Conservation (phyloP, 2,888 invertebrate genomes). For the Eupithecia subfuscata region DNA sequence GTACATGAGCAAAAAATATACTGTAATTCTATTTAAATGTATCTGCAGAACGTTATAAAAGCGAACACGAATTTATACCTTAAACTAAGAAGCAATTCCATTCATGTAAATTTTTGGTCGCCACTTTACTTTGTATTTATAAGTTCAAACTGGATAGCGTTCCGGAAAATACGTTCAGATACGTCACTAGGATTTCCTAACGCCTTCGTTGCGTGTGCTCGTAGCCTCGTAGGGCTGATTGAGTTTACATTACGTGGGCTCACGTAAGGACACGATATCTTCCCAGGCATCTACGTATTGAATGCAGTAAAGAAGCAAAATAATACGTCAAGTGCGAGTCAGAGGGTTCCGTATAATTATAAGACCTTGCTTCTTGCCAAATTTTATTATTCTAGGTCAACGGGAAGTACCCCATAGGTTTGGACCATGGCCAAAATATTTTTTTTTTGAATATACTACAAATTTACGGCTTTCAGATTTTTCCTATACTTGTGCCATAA, state of each 20-base stretch:
- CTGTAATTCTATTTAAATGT: not conserved
- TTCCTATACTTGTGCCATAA: too few relatives aligned
- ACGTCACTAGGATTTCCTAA: slow-evolving; percentile 63
- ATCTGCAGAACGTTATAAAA: not conserved
- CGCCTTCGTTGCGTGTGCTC: slow-evolving; percentile 65
- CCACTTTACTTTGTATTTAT: not conserved
- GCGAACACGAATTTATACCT: not conserved
- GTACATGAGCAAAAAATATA: not conserved
- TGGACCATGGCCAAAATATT: too few relatives aligned
- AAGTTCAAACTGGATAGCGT: not conserved
- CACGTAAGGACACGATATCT: not conserved
- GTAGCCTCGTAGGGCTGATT: slow-evolving; percentile 59
- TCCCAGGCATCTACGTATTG: slow-evolving; percentile 1
- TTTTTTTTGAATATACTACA: too few relatives aligned
- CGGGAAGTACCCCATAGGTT: too few relatives aligned
- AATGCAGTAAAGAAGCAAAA: not conserved
- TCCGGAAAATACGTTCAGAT: slow-evolving; percentile 57
- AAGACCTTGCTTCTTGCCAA: too few relatives aligned
- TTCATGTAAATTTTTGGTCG: not conserved
- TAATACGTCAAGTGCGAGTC: too few relatives aligned
- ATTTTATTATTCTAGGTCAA: too few relatives aligned
- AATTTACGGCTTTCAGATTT: too few relatives aligned
- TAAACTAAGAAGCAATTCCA: not conserved
- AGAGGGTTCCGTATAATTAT: too few relatives aligned
- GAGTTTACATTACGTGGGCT: slow-evolving; percentile 60